Evolutionary conservation across 2,113 vertebrate genomes (phyloP), one percentile per base, ranked within the genome.

Genomic region (Cyrtonyx montezumae): DNA sequence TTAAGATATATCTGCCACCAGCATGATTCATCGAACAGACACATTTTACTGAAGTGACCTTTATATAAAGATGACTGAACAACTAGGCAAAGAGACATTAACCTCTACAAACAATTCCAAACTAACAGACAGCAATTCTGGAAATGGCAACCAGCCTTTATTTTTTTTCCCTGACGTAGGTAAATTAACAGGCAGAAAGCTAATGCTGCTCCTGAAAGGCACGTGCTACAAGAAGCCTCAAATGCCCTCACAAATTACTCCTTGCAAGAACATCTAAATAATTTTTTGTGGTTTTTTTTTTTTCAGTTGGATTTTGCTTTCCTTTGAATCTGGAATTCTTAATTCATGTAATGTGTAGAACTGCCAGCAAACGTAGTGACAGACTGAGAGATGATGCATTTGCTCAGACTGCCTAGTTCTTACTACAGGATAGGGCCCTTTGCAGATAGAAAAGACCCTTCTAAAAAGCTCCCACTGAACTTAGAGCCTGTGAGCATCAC

Each of bases 71-170:
- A 88, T 66, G 79, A 92, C 88, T 53, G 90, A 96, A 93, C 96
- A 95, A 91, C 91, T 74, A 90, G 77, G 96, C 55, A 95, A 90
- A 96, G 93, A 96, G 93, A 97, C 62, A 90, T 86, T 87, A 95
- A 93, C 95, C 96, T 96, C 97, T 88, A 80, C 88, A 97, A 97
- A 97, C 79, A 97, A 95, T 79, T 96, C 88, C 92, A 88, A 88
- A 82, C 90, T 88, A 96, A 96, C 93, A 74, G 75, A 87, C 73
- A 83, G 74, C 74, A 53, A n/a, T 73, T 91, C 96, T 93, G 86
- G 83, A 96, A 94, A 96, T 46, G 69, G 91, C 91, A 96, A 94
- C 49, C 73, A 92, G 84, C 51, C 87, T 90, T 46, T 58, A 51
- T 61, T 82, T 81, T 55, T 61, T 45, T 32, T 48, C 91, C 84